Evolutionary conservation across 1,140 invertebrate species (phyloP), one percentile per base, ranked within the genome.

Genomic region (Neodiprion virginianus): DNA sequence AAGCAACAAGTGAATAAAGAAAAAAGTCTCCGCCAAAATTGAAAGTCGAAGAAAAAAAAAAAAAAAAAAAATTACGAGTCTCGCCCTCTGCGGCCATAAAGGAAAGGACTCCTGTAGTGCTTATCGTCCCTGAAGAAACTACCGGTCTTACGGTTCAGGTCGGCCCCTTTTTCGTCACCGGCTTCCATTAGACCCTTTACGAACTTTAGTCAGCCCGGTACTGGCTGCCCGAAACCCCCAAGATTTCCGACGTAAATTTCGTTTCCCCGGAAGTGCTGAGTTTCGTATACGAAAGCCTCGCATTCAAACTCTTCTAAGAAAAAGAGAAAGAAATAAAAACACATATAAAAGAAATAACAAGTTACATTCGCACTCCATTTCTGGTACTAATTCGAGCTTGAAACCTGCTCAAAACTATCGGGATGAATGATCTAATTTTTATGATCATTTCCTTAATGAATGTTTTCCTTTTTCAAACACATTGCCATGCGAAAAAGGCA

Each of bases 141-240:
- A 61, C 53, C n/a, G 11, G n/a, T 61, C 53, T 61, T 8, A 12
- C 11, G n/a, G 53, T 61, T 61, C n/a, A 17, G 53, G 53, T 61
- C 53, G 8, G 53, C 53, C 53, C 53, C n/a, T 61, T 61, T 61
- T 61, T 61, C 53, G 53, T 61, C 53, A 61, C 53, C 53, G n/a
- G n/a, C 11, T 17, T 61, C 53, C 53, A 17, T 61, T 61, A 61
- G 8, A 17, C 53, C 53, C 53, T 40, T 40, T 40, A 40, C 28
- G 28, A 61, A 61, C 11, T 61, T 7, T 61, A 61, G 53, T 40
- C 28, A 40, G 5, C 28, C 28, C 28, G 28, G 28, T 40, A 40
- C 28, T 40, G 28, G 3, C 11, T 61, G 11, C 28, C 28, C 28
- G 28, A 40, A 40, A 61, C 53, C 0, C 11, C 4, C 53, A 61